Base-by-base conservation (phyloP, 2,113 vertebrate genomes). In the Gymnarchus niloticus region DNA sequence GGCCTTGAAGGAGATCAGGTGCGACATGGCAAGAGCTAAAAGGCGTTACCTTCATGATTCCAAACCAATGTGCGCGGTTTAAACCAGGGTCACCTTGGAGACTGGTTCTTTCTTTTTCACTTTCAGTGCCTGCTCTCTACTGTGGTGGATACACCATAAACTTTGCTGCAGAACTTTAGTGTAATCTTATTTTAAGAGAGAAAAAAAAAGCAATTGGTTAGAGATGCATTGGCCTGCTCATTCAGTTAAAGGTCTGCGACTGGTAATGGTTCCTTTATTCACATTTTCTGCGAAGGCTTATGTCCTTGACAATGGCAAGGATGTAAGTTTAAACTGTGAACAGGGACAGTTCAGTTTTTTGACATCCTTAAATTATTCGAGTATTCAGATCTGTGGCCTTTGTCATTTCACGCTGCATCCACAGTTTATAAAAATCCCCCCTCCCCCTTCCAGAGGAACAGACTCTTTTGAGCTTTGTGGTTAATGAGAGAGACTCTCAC, bases 131-230 rank as follows among this genome's bases (percentile, higher is more conserved):
- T 48, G 9, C 49, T 54, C 61, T 17, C 3, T 61, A 49, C 51
- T 76, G n/a, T 28, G 41, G 65, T 21, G 28, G 28, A 33, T 41
- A 76, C 25, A 37, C 21, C 17, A 52, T 41, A 77, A 85, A 54
- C 59, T 77, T 76, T 85, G 49, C 84, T 52, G 65, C 28, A 49
- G 69, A 85, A 85, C 65, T 85, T 82, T 51, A 73, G 69, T 52
- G 17, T 49, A 85, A 23, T 77, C 84, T 85, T 48, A 73, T 85
- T 52, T 85, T 23, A 49, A 56, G 46, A 25, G 49, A 33, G 57
- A 10, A 41, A 69, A 61, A 19, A 56, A 51, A 61, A 23, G 61
- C 21, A n/a, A 33, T 56, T 44, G 56, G 28, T 76, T 21, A 37
- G 8, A 69, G 49, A 85, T 85, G 25, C 65, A 2, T 23, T n/a